These are phyloP conservation scores for Tyrophagus putrescentiae DNA, from an alignment of 1,140 invertebrate species.

Conservation along the genomic window DNA sequence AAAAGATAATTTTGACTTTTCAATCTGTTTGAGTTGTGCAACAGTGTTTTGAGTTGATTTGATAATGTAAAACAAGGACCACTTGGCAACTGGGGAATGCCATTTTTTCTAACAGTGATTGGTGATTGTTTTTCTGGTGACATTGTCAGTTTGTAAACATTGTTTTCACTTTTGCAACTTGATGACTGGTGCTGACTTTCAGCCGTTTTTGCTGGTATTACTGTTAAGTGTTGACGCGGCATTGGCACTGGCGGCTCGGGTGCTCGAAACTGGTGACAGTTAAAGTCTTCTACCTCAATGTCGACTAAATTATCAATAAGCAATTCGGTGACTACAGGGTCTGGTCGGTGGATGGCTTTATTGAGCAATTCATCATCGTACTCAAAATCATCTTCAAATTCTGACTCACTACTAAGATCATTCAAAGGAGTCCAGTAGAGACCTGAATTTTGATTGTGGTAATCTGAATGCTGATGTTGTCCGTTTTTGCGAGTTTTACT, in stretches of 20 bases:
- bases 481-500: not conserved
- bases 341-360: not conserved
- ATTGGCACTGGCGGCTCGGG: no score
- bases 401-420: not conserved
- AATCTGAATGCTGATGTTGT: not conserved
- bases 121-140: no score
- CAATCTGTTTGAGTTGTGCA: slow-evolving; percentile 6
- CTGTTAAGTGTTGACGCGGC: no score
- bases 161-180: no score
- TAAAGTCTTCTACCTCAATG: slow-evolving; percentile 12
- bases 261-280: not conserved
- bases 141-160: no score
- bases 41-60: slow-evolving; percentile 14
- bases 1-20: slow-evolving; percentile 11
- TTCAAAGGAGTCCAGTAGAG: slow-evolving; percentile 3
- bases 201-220: no score
- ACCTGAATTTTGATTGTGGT: not conserved
- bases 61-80: slow-evolving; percentile 16
- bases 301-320: not conserved
- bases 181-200: no score
- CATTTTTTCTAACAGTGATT: no score
- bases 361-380: not conserved
- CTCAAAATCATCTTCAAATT: not conserved
- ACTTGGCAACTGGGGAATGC: no score
- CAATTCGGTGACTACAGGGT: not conserved